Evolutionary conservation across 2,113 vertebrate species (phyloP).

Genomic region (Psettodes erumei): DNA sequence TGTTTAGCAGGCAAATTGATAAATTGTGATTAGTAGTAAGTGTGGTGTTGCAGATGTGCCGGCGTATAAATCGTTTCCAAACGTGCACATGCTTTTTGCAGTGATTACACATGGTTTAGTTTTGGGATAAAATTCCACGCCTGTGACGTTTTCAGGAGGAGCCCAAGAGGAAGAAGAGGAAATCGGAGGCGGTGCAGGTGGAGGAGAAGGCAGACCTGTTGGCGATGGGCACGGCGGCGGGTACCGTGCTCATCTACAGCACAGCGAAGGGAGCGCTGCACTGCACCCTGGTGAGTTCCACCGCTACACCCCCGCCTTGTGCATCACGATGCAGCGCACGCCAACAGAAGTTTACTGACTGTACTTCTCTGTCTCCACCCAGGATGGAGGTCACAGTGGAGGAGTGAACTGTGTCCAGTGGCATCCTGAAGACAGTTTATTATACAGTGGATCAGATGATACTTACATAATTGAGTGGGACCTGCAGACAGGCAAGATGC

Average conservation of each 20-base stretch:
- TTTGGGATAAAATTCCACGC: too few species aligned
- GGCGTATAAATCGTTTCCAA: too few species aligned
- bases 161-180: constrained; percentile 96
- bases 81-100: too few species aligned
- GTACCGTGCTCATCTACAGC: constrained; percentile 96
- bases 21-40: too few species aligned
- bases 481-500: constrained; percentile 90
- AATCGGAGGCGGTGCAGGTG: constrained; percentile 87
- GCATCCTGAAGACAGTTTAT: constrained; percentile 89
- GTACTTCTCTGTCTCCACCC: constrained; percentile 19
- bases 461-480: constrained; percentile 95
- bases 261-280: constrained; percentile 93
- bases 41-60: not conserved
- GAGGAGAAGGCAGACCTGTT: constrained; percentile 89
- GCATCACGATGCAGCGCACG: too few species aligned
- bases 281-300: constrained; percentile 90
- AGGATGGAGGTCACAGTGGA: constrained; percentile 92
- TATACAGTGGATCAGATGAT: constrained; percentile 97
- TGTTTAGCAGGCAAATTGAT: not conserved
- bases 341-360: too few species aligned
- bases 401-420: constrained; percentile 93
- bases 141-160: constrained; percentile 85
- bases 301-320: too few species aligned
- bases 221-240: constrained; percentile 95
- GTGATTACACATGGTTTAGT: too few species aligned